Evolutionary conservation across 2,888 invertebrate species (phyloP).

Genomic region (Bursaphelenchus okinawaensis): DNA sequence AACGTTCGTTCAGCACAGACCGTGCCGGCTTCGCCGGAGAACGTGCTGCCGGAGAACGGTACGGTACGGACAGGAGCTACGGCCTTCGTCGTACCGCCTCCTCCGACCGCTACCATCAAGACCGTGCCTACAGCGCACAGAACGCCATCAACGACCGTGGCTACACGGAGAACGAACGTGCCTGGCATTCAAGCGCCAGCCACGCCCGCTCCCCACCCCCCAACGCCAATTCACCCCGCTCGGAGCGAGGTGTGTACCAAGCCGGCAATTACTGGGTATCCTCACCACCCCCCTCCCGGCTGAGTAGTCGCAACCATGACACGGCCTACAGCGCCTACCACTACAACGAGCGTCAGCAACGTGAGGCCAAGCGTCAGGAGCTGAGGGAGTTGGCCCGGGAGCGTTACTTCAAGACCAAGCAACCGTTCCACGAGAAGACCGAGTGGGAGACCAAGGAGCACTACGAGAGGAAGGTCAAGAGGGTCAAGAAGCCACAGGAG

Average conservation of each 20-base stretch:
- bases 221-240: not conserved
- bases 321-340: slow-evolving; percentile 14
- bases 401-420: slow-evolving; percentile 26
- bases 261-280: not conserved
- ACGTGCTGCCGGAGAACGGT: too few relatives aligned
- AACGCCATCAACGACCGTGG: not conserved
- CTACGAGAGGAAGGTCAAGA: slow-evolving; percentile 55
- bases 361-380: not conserved
- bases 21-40: not conserved
- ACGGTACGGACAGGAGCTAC: too few relatives aligned
- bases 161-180: not conserved
- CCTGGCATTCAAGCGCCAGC: not conserved
- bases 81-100: not conserved
- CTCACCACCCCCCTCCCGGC: slow-evolving; percentile 11
- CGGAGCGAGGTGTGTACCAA: not conserved
- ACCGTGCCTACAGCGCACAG: not conserved
- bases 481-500: slow-evolving; percentile 35
- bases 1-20: not conserved
- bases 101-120: not conserved
- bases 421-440: slow-evolving; percentile 54
- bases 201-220: not conserved
- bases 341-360: not conserved
- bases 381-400: slow-evolving; percentile 1
- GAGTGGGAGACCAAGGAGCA: slow-evolving; percentile 56
- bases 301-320: slow-evolving; percentile 22